phyloP scores from a whole-genome alignment of 2,797 vertebrate genomes.

The Ctenopoma kingsleyae region DNA sequence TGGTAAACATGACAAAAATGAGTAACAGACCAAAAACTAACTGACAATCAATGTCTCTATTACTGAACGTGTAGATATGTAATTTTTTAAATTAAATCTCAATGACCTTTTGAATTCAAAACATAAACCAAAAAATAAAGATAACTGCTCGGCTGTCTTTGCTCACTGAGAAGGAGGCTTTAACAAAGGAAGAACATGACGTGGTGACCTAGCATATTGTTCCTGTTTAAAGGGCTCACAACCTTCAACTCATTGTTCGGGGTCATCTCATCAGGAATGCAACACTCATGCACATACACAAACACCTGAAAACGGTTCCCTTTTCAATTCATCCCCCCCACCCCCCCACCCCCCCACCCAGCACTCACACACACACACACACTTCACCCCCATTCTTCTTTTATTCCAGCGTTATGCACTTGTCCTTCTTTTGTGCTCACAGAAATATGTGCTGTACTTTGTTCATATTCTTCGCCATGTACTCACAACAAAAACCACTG shows the following conservation, averaged over 20 bases:
- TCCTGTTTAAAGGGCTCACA: slow-evolving; percentile 49
- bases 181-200: slow-evolving; percentile 45
- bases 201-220: slow-evolving; percentile 52
- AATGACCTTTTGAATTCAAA: slow-evolving; percentile 15
- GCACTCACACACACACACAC: slow-evolving; percentile 53
- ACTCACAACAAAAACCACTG: slow-evolving; percentile 40
- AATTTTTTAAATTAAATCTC: neutral
- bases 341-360: too few species aligned
- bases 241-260: slow-evolving; percentile 73
- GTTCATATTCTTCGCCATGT: slow-evolving; percentile 36
- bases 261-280: slow-evolving; percentile 69
- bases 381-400: slow-evolving; percentile 50
- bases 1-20: neutral
- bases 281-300: slow-evolving; percentile 59
- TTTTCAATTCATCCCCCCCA: slow-evolving; percentile 58
- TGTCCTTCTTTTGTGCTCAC: slow-evolving; percentile 72
- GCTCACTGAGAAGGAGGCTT: slow-evolving; percentile 22
- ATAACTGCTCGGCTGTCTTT: slow-evolving; percentile 29
- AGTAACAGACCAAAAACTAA: neutral
- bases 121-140: slow-evolving; percentile 21
- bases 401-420: slow-evolving; percentile 81
- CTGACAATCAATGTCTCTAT: too few species aligned
- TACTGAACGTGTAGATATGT: too few species aligned
- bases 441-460: slow-evolving; percentile 48
- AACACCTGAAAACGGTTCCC: slow-evolving; percentile 61